A percentile compares a stretch with the other conserved stretches of the same genome.
phyloP scores from a whole-genome alignment of 2,888 invertebrate species.

The Scaptomyza reducta region DNA sequence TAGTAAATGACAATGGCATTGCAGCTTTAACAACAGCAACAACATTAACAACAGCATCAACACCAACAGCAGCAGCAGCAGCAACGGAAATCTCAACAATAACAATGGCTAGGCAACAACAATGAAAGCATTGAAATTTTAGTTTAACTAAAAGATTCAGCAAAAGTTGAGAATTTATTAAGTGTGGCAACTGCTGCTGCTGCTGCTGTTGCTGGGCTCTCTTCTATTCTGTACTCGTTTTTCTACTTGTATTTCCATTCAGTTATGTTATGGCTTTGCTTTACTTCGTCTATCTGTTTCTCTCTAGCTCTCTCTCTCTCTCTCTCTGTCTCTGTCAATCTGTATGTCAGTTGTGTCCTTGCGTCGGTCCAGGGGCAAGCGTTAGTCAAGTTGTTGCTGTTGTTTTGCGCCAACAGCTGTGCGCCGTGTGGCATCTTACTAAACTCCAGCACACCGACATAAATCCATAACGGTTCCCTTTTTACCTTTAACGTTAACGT shows the following conservation, averaged over 20 bases:
- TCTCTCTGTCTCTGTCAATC: not conserved
- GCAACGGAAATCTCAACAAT: slow-evolving; percentile 40
- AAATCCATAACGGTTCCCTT: not conserved
- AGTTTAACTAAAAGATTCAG: slow-evolving; percentile 30
- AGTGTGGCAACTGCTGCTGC: slow-evolving; percentile 39
- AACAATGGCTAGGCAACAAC: slow-evolving; percentile 14
- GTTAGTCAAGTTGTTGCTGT: not conserved
- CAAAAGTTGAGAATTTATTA: slow-evolving; percentile 32
- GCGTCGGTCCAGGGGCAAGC: slow-evolving; percentile 4
- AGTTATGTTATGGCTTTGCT: not conserved
- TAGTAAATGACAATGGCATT: slow-evolving; percentile 41
- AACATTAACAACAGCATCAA: slow-evolving; percentile 7
- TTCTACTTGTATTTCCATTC: not conserved
- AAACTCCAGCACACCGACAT: not conserved
- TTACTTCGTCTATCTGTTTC: not conserved
- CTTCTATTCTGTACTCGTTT: not conserved
- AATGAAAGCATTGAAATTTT: slow-evolving; percentile 25
- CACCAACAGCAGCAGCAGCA: not conserved
- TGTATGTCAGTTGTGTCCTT: not conserved
- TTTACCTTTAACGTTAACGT: not conserved
- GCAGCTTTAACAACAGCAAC: slow-evolving; percentile 25
- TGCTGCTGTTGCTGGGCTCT: slow-evolving; percentile 4
- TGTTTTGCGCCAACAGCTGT: slow-evolving; percentile 3
- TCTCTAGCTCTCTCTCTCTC: too few relatives aligned
- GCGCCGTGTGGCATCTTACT: not conserved